A percentile compares a stretch with the other conserved stretches of the same genome.
phyloP scores from a whole-genome alignment of 1,140 invertebrate genomes.

The Aphis craccivora region DNA sequence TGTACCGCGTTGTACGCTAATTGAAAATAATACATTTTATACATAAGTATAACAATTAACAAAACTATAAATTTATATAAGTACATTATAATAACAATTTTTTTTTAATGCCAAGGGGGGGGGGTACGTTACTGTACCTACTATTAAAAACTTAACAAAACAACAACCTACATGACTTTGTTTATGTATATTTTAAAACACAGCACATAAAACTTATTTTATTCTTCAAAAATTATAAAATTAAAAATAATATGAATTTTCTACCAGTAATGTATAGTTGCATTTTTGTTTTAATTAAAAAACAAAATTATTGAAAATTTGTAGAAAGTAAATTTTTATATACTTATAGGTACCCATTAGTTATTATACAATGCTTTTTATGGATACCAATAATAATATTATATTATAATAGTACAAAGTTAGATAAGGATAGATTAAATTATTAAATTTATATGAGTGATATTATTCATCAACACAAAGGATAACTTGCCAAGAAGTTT shows the following conservation, averaged over 20 bases:
- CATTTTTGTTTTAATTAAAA: not conserved
- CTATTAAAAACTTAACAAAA: not conserved
- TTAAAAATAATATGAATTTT: not conserved
- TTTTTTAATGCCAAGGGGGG: too few species aligned
- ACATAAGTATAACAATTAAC: too few species aligned
- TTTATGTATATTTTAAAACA: not conserved
- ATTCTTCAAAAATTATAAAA: not conserved
- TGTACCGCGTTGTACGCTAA: too few species aligned
- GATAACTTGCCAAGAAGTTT: not conserved
- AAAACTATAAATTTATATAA: too few species aligned
- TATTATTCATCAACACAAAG: not conserved
- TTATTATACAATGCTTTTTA: too few species aligned
- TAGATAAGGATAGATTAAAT: too few species aligned
- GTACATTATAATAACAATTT: too few species aligned
- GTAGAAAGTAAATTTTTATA: not conserved
- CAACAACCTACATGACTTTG: not conserved
- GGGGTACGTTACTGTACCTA: too few species aligned
- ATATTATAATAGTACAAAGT: too few species aligned
- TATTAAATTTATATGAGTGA: not conserved
- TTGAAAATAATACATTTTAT: too few species aligned
- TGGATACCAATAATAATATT: not conserved
- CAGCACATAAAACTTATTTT: too few species aligned
- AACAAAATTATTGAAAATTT: not conserved
- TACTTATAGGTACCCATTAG: not conserved
- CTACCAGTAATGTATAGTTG: too few species aligned